Evolutionary conservation across 2,888 invertebrate genomes (phyloP).

Genomic region (Thecocarcelia acutangulata): DNA sequence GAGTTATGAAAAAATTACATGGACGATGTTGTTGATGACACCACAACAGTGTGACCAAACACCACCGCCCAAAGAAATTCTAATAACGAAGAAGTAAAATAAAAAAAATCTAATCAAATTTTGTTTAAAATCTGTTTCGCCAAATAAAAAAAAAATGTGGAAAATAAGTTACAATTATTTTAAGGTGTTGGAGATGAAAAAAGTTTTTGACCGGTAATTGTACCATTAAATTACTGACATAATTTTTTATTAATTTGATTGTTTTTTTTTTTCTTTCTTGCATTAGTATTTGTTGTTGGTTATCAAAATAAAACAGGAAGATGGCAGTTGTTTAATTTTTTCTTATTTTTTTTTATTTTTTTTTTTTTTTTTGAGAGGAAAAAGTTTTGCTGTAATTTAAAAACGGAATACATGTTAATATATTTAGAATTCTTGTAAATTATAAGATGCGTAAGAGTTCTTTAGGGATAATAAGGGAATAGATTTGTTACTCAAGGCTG

Average conservation of each 20-base stretch:
- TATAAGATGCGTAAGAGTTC: no score
- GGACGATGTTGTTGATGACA: slow-evolving; percentile 53
- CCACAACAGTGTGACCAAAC: slow-evolving; percentile 37
- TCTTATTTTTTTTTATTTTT: no score
- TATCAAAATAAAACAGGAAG: neutral
- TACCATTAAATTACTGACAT: slow-evolving; percentile 63
- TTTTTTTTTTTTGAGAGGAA: neutral
- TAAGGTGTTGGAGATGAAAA: slow-evolving; percentile 44
- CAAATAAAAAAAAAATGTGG: slow-evolving; percentile 35
- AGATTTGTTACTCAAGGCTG: no score
- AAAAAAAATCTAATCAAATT: slow-evolving; percentile 63
- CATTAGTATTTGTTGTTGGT: neutral
- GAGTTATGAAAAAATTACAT: slow-evolving; percentile 10
- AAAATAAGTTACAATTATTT: slow-evolving; percentile 64
- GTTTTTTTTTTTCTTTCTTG: slow-evolving; percentile 23
- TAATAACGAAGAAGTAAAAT: slow-evolving; percentile 1
- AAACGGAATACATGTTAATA: no score
- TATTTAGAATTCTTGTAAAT: no score
- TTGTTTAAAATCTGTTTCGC: slow-evolving; percentile 62
- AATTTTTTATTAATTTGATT: slow-evolving; percentile 69
- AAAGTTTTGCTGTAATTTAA: neutral
- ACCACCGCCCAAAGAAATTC: neutral
- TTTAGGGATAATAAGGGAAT: no score
- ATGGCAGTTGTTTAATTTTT: neutral
- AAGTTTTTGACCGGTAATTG: slow-evolving; percentile 61